phyloP scores from a whole-genome alignment of 2,888 invertebrate species.

The Drosophila basisetae region DNA sequence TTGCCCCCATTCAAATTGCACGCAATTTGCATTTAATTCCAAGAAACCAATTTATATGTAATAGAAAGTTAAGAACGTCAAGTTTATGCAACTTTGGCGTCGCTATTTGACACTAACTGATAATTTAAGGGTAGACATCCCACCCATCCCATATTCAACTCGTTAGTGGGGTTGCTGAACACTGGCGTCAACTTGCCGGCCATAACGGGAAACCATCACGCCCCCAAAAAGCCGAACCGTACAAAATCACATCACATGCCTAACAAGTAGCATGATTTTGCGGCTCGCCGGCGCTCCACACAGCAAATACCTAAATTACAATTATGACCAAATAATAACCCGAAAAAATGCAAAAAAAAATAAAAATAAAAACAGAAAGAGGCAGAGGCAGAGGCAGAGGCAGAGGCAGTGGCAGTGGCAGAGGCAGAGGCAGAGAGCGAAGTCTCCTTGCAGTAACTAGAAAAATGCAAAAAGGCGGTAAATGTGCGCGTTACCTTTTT shows the following conservation, averaged over 20 bases:
- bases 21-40: slow-evolving; percentile 24
- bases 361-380: slow-evolving; percentile 32
- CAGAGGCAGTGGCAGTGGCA: background rate
- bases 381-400: background rate
- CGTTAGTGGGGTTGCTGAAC: slow-evolving; percentile 16
- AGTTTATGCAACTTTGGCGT: slow-evolving; percentile 32
- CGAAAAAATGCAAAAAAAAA: slow-evolving; percentile 64
- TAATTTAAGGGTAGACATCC: slow-evolving; percentile 45
- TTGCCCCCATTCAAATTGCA: background rate
- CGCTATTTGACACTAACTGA: slow-evolving; percentile 42
- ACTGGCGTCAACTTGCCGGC: slow-evolving; percentile 46
- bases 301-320: slow-evolving; percentile 77
- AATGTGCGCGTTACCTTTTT: slow-evolving; percentile 45
- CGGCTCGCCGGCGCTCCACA: slow-evolving; percentile 59
- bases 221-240: slow-evolving; percentile 34
- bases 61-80: slow-evolving; percentile 6
- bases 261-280: slow-evolving; percentile 71
- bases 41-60: slow-evolving; percentile 29
- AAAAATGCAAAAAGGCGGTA: slow-evolving; percentile 63
- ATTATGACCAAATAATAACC: slow-evolving; percentile 78
- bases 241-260: slow-evolving; percentile 74
- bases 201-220: slow-evolving; percentile 48
- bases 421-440: background rate
- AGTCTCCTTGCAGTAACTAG: slow-evolving; percentile 43
- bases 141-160: slow-evolving; percentile 9